Conservation (phyloP, 2,113 vertebrate species). For the Machaerirhynchus nigripectus region DNA sequence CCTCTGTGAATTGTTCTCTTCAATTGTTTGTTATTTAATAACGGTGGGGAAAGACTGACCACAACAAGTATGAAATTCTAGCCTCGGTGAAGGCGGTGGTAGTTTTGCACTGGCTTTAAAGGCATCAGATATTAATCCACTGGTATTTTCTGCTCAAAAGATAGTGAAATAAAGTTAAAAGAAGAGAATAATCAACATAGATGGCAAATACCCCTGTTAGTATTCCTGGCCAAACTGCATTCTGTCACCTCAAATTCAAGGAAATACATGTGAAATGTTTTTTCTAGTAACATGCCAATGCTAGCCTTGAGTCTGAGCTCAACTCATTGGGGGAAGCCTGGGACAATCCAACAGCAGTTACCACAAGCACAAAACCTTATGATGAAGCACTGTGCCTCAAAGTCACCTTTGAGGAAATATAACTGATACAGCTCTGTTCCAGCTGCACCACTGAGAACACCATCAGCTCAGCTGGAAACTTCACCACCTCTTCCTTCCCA, state of each 20-base stretch:
- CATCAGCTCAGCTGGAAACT: not conserved
- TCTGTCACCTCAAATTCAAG: not conserved
- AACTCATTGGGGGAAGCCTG: not conserved
- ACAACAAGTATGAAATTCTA: not conserved
- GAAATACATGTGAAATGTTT: not conserved
- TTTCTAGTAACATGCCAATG: not conserved
- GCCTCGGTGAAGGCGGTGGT: accelerated
- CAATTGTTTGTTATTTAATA: constrained; percentile 26
- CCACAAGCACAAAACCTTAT: not conserved
- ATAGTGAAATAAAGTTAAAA: not conserved
- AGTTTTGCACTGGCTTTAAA: not conserved
- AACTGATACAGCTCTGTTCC: not conserved
- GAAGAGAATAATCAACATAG: not conserved
- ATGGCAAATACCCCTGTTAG: not conserved
- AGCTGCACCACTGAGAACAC: not conserved
- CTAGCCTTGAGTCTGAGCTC: not conserved
- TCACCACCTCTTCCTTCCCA: not conserved
- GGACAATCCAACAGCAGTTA: not conserved
- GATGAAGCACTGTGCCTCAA: not conserved
- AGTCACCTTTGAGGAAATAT: not conserved
- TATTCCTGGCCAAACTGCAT: not conserved
- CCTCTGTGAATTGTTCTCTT: constrained; percentile 11
- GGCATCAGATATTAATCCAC: not conserved
- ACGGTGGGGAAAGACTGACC: constrained; percentile 20
- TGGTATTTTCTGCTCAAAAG: not conserved